These are phyloP conservation scores for Phalanger gymnotis DNA, from an alignment of 2,797 vertebrate genomes.

Conservation along the genomic window DNA sequence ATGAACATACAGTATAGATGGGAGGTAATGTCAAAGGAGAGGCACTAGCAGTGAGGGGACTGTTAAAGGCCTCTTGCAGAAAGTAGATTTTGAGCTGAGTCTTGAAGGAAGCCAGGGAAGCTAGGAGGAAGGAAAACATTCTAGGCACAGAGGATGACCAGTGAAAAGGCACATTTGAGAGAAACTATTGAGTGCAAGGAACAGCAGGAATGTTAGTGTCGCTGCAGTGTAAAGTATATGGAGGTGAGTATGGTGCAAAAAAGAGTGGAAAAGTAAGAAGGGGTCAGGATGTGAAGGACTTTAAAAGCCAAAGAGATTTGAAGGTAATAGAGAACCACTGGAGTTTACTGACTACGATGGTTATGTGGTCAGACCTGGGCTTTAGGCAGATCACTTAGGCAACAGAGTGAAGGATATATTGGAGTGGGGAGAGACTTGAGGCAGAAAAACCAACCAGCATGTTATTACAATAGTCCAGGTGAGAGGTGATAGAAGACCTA, in stretches of 20 bases:
- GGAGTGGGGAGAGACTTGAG: background rate
- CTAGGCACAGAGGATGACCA: background rate
- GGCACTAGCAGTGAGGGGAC: too few species aligned
- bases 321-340: background rate
- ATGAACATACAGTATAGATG: background rate
- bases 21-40: background rate
- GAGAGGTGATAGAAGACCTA: background rate
- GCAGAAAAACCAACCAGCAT: background rate
- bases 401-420: background rate
- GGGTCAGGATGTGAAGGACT: background rate
- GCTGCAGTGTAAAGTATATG: background rate
- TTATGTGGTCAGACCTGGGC: background rate
- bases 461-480: background rate
- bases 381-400: background rate
- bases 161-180: background rate
- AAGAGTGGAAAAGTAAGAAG: background rate
- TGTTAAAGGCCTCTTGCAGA: background rate
- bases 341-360: too few species aligned
- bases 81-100: background rate
- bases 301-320: background rate
- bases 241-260: background rate
- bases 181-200: background rate
- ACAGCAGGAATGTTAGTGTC: background rate
- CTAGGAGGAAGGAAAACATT: background rate
- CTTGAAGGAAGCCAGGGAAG: background rate